Evolutionary conservation across 2,888 invertebrate species (phyloP).

Genomic region (Cabera pusaria): DNA sequence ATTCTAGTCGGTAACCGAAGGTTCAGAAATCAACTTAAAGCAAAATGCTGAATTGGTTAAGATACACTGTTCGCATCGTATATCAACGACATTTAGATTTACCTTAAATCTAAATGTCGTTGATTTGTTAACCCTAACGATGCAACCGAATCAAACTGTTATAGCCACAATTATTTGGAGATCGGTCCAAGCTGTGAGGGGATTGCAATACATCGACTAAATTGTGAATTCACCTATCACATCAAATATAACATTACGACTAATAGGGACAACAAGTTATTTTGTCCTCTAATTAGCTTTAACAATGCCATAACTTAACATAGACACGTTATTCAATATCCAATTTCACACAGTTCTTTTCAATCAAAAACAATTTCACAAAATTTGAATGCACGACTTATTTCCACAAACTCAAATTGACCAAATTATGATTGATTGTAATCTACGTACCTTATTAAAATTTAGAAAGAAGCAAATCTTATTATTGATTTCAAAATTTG

Average conservation of each 20-base stretch:
- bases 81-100: too few relatives aligned
- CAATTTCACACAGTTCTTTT: constrained; percentile 51
- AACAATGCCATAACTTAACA: constrained; percentile 72
- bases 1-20: too few relatives aligned
- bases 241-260: constrained; percentile 74
- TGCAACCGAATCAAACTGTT: constrained; percentile 39
- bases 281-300: constrained; percentile 64
- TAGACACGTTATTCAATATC: constrained; percentile 59
- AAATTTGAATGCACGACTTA: constrained; percentile 32
- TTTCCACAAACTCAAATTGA: constrained; percentile 48
- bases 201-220: constrained; percentile 74
- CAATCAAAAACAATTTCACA: constrained; percentile 43
- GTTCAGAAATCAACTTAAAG: constrained; percentile 20
- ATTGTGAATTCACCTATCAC: constrained; percentile 66
- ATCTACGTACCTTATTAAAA: constrained; percentile 71
- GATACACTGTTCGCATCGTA: too few relatives aligned
- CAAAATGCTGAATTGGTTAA: constrained; percentile 24
- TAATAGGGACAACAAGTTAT: constrained; percentile 64
- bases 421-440: constrained; percentile 48
- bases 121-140: constrained; percentile 26
- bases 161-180: constrained; percentile 44
- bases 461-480: constrained; percentile 60
- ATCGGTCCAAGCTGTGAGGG: constrained; percentile 60
- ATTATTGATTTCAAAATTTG: constrained; percentile 50
- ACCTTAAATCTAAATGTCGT: too few relatives aligned